Conservation (phyloP, 2,888 invertebrate genomes). For the Steinernema hermaphroditum region DNA sequence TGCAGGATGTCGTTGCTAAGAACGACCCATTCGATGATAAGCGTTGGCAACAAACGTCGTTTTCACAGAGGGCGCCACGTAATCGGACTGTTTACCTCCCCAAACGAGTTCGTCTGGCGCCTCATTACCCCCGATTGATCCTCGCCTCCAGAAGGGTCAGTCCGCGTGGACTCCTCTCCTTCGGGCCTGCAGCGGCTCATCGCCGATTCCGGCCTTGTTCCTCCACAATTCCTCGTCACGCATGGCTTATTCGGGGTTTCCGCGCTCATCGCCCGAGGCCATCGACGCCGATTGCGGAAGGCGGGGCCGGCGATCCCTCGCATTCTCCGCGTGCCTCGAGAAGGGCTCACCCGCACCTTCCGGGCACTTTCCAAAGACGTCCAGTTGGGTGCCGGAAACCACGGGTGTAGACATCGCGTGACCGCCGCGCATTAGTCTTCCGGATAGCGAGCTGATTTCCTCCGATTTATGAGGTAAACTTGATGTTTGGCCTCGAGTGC, state of each 20-base stretch:
- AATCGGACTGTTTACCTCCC: no score
- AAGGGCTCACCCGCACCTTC: neutral
- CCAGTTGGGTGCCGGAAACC: neutral
- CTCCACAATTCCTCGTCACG: constrained; percentile 6
- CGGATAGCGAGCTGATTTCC: no score
- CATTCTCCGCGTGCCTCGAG: neutral
- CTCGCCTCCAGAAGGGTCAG: neutral
- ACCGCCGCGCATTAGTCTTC: neutral
- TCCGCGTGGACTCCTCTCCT: neutral
- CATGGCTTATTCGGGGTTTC: constrained; percentile 11
- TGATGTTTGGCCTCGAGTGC: no score
- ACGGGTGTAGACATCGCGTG: neutral
- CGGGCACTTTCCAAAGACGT: neutral
- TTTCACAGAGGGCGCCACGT: no score
- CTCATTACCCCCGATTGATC: constrained; percentile 1
- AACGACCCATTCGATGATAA: no score
- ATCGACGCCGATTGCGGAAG: constrained; percentile 9
- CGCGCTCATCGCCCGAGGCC: constrained; percentile 9
- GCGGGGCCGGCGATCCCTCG: constrained; percentile 2
- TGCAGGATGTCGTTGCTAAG: no score
- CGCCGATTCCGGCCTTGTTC: neutral
- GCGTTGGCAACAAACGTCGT: no score
- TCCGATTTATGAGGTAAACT: no score
- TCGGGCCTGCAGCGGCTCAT: neutral
- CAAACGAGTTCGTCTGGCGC: no score